Conservation (phyloP, 2,113 vertebrate species). For the Nyctereutes procyonoides region DNA sequence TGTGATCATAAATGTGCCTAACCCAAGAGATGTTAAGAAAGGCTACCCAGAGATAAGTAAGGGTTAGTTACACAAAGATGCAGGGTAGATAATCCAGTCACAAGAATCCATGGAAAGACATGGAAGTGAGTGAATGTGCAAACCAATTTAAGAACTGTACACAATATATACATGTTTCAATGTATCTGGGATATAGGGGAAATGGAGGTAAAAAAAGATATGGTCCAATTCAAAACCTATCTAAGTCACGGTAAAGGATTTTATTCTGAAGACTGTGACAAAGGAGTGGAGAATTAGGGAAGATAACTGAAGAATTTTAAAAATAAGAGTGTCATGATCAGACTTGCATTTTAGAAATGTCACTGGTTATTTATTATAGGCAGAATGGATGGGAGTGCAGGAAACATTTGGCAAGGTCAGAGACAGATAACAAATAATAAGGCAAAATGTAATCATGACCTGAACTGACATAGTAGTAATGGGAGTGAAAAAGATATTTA, state of each 20-base stretch:
- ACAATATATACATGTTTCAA: not conserved
- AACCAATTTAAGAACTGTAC: not conserved
- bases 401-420: not conserved
- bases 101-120: not conserved
- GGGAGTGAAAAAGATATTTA: not conserved
- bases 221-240: not conserved
- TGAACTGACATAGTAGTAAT: not conserved
- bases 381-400: not conserved
- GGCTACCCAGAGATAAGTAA: not conserved
- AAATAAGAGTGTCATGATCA: not conserved
- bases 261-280: not conserved
- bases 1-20: not conserved
- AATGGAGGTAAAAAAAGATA: not conserved
- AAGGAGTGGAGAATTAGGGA: not conserved
- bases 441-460: not conserved
- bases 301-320: not conserved
- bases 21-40: not conserved
- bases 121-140: not conserved
- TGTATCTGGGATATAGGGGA: not conserved
- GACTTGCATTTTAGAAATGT: slow-evolving; percentile 33
- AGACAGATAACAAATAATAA: not conserved
- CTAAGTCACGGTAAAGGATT: not conserved
- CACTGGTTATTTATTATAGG: not conserved
- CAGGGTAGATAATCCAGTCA: not conserved
- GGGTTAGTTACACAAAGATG: not conserved